Conservation (phyloP, 2,797 vertebrate species). For the Champsocephalus esox region DNA sequence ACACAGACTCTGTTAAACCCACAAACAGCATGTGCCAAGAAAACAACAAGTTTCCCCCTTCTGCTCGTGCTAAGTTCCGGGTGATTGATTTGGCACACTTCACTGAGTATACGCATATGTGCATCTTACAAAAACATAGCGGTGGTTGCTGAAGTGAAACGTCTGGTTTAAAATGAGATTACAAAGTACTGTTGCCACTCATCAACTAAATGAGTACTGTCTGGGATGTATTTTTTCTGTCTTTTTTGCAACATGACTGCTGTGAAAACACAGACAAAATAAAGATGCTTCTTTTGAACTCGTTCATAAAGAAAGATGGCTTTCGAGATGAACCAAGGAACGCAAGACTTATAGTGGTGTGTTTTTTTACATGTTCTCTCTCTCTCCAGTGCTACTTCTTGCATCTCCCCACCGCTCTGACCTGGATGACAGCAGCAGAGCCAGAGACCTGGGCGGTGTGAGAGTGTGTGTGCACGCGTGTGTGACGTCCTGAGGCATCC, state of each 20-base stretch:
- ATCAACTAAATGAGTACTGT: conserved; percentile 44
- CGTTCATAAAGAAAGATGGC: background rate
- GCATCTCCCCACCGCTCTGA: conserved; percentile 18
- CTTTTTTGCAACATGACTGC: conserved; percentile 21
- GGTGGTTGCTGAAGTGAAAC: conserved; percentile 40
- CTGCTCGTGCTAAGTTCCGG: conserved; percentile 62
- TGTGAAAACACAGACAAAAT: conserved; percentile 2
- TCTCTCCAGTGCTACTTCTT: conserved; percentile 6
- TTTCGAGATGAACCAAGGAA: background rate
- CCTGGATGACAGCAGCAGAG: conserved; percentile 41
- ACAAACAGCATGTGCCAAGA: conserved; percentile 62
- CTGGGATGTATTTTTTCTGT: conserved; percentile 10
- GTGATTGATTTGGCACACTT: conserved; percentile 64
- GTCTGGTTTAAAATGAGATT: conserved; percentile 55
- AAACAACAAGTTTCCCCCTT: conserved; percentile 68
- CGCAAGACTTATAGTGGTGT: background rate
- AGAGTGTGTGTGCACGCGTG: conserved; percentile 27
- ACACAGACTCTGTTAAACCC: conserved; percentile 59
- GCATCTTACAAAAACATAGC: conserved; percentile 33
- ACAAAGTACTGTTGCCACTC: conserved; percentile 52
- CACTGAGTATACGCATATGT: conserved; percentile 35
- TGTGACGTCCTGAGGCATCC: conserved; percentile 46
- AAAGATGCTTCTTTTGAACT: conserved; percentile 14
- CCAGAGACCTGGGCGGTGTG: conserved; percentile 38
- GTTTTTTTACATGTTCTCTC: background rate